A percentile compares a stretch with the other conserved stretches of the same genome.
These are phyloP conservation scores for Ctenosaura bakeri DNA, from an alignment of 2,797 vertebrate genomes.

Conservation along the genomic window DNA sequence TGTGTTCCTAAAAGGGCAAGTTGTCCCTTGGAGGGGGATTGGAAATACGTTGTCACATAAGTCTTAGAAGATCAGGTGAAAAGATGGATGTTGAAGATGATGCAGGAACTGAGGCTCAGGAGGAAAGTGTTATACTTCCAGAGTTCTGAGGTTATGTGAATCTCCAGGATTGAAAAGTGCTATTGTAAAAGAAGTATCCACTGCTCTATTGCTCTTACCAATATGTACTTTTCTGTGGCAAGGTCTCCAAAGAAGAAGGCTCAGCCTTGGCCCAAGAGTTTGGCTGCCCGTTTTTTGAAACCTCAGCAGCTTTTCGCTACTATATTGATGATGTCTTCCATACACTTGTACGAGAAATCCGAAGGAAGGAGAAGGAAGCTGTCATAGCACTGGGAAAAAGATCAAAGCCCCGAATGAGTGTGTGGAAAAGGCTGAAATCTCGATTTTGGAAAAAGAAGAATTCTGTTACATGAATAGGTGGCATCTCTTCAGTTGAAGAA, in stretches of 20 bases:
- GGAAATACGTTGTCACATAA: too few relatives aligned
- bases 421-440: constrained; percentile 87
- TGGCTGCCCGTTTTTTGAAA: constrained; percentile 90
- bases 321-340: constrained; percentile 91
- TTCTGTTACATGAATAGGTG: constrained; percentile 82
- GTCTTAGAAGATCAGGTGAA: not conserved
- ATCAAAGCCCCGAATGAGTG: constrained; percentile 79
- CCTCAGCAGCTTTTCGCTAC: constrained; percentile 87
- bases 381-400: constrained; percentile 83
- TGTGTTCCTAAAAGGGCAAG: too few relatives aligned
- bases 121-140: not conserved
- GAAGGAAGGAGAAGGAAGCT: constrained; percentile 84
- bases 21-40: too few relatives aligned
- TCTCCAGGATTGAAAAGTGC: not conserved
- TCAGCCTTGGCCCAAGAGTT: constrained; percentile 85
- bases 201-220: not conserved
- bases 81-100: not conserved
- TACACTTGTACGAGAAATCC: constrained; percentile 88
- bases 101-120: not conserved
- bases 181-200: fast-evolving
- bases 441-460: constrained; percentile 87
- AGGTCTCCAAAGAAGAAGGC: constrained; percentile 91
- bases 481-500: constrained; percentile 1
- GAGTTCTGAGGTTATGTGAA: not conserved
- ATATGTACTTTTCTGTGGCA: not conserved